phyloP scores from a whole-genome alignment of 1,140 invertebrate species.

The Drosophila willistoni region DNA sequence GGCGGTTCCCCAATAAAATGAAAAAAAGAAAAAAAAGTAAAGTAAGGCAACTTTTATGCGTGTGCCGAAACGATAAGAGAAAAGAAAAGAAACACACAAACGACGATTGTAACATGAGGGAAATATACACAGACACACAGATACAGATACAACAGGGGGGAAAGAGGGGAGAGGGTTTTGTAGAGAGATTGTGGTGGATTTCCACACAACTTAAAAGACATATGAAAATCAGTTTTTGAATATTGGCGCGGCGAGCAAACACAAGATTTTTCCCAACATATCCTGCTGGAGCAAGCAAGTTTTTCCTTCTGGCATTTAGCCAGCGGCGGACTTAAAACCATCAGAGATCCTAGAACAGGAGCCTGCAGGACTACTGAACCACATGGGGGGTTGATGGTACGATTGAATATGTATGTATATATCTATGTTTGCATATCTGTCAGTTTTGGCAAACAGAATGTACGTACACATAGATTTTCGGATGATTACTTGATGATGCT shows the following conservation, averaged over 20 bases:
- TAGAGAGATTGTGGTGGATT: neutral
- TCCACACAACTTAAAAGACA: slow-evolving; percentile 74
- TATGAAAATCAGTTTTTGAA: slow-evolving; percentile 81
- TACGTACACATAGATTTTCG: slow-evolving; percentile 62
- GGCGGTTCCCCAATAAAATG: slow-evolving; percentile 66
- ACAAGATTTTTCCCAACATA: slow-evolving; percentile 50
- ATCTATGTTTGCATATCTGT: slow-evolving; percentile 44
- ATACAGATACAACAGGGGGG: slow-evolving; percentile 35
- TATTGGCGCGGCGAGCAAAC: slow-evolving; percentile 72
- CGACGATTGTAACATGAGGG: slow-evolving; percentile 11
- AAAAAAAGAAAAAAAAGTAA: slow-evolving; percentile 47
- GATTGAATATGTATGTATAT: slow-evolving; percentile 28
- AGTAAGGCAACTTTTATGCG: slow-evolving; percentile 74
- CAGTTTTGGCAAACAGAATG: slow-evolving; percentile 40
- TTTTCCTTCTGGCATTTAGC: slow-evolving; percentile 53
- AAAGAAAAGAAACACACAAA: slow-evolving; percentile 28
- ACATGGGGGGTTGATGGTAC: neutral
- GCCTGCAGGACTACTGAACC: no score
- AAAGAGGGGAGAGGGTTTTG: neutral
- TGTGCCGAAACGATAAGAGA: slow-evolving; percentile 74
- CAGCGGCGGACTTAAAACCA: slow-evolving; percentile 14
- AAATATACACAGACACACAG: slow-evolving; percentile 46
- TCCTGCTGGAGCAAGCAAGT: slow-evolving; percentile 41
- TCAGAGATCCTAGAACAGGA: no score
- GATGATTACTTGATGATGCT: slow-evolving; percentile 58